These are phyloP conservation scores for Coptodon rendalli DNA, from an alignment of 2,113 vertebrate genomes.

Conservation along the genomic window DNA sequence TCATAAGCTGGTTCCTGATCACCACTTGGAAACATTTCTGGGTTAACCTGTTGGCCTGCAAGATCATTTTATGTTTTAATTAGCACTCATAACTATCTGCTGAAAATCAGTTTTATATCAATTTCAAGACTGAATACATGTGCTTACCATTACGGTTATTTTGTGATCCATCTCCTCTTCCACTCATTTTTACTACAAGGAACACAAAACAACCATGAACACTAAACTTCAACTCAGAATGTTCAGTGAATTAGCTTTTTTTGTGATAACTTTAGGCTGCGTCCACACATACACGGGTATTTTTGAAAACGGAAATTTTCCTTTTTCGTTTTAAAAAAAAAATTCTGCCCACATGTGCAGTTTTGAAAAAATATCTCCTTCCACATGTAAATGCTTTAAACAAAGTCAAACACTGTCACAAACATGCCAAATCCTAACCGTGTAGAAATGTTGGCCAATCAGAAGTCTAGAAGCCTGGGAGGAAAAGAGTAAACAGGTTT, in stretches of 20 bases:
- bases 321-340: background rate
- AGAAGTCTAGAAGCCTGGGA: background rate
- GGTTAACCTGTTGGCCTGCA: too few species aligned
- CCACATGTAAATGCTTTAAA: background rate
- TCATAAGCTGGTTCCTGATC: too few species aligned
- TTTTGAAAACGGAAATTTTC: background rate
- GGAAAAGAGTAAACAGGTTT: background rate
- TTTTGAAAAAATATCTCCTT: background rate
- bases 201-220: too few species aligned
- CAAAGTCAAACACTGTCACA: background rate
- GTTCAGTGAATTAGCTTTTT: background rate
- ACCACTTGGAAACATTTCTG: too few species aligned
- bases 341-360: background rate
- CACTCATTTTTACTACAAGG: too few species aligned
- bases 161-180: too few species aligned
- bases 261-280: background rate
- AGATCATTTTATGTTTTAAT: too few species aligned
- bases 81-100: background rate
- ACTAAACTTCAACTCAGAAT: background rate
- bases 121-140: too few species aligned
- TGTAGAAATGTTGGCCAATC: background rate
- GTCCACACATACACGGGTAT: rapidly evolving
- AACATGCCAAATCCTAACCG: background rate
- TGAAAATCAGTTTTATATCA: too few species aligned
- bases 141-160: background rate